A percentile compares a stretch with the other conserved stretches of the same genome.
phyloP scores from a whole-genome alignment of 2,888 invertebrate species.

The Tetragonisca angustula region DNA sequence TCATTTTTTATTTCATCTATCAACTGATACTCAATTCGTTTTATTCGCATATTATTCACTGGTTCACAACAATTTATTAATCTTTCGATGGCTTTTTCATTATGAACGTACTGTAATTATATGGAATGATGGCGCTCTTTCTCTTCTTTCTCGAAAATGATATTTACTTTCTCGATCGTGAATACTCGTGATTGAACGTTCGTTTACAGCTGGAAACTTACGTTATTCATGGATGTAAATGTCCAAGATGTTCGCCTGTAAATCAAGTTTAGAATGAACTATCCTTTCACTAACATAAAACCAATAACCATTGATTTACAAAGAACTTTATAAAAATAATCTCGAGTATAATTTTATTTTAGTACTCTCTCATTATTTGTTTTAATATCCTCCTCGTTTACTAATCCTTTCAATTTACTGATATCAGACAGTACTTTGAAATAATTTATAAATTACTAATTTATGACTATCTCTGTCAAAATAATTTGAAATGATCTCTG shows the following conservation, averaged over 20 bases:
- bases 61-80: neutral
- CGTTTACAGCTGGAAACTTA: neutral
- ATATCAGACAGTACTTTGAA: too few relatives aligned
- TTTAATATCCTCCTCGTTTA: too few relatives aligned
- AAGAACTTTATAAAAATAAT: neutral
- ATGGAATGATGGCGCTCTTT: neutral
- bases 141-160: neutral
- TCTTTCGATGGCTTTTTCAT: neutral
- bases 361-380: too few relatives aligned
- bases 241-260: neutral
- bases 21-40: neutral
- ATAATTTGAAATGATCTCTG: neutral
- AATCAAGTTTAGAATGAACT: neutral
- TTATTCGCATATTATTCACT: too few relatives aligned
- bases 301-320: neutral
- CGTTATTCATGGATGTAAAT: neutral
- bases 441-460: too few relatives aligned
- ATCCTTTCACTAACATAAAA: neutral
- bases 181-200: neutral
- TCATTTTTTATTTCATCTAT: neutral
- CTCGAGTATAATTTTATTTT: too few relatives aligned
- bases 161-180: neutral
- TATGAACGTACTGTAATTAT: neutral
- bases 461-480: neutral
- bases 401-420: too few relatives aligned